phyloP scores from a whole-genome alignment of 2,888 invertebrate species.

The Dryadula phaetusa region DNA sequence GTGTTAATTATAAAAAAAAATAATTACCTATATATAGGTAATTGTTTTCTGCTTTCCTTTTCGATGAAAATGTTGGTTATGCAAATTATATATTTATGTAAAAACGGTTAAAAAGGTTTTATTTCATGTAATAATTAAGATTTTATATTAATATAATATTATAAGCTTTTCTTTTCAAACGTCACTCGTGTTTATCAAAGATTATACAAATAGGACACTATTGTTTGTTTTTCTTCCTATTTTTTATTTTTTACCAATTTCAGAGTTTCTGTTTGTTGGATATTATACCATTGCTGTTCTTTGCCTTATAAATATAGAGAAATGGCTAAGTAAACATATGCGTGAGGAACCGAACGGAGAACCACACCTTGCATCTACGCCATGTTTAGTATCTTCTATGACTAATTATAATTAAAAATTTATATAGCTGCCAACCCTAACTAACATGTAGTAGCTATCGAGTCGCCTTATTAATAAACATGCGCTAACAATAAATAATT shows the following conservation, averaged over 20 bases:
- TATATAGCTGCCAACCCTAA: slow-evolving; percentile 49
- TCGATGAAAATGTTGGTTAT: too few relatives aligned
- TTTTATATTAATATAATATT: too few relatives aligned
- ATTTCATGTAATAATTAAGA: too few relatives aligned
- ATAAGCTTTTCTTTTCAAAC: too few relatives aligned
- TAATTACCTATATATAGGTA: background rate
- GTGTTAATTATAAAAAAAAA: slow-evolving; percentile 24
- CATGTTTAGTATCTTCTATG: slow-evolving; percentile 12
- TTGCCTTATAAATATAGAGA: background rate
- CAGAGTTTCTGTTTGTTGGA: too few relatives aligned
- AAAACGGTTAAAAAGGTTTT: too few relatives aligned
- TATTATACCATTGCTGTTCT: background rate
- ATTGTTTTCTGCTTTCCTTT: background rate
- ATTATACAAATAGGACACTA: too few relatives aligned
- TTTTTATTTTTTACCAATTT: too few relatives aligned
- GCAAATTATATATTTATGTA: too few relatives aligned
- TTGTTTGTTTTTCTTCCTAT: too few relatives aligned
- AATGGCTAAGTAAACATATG: background rate
- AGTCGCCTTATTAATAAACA: slow-evolving; percentile 83
- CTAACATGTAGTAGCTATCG: slow-evolving; percentile 74
- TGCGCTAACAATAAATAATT: slow-evolving; percentile 85
- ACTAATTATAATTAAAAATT: slow-evolving; percentile 31
- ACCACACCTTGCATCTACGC: background rate
- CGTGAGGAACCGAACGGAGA: background rate
- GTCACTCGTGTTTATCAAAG: too few relatives aligned